A percentile compares a stretch with the other conserved stretches of the same genome.
Conservation (phyloP, 1,140 invertebrate genomes). For the Apocrypta bakeri region DNA sequence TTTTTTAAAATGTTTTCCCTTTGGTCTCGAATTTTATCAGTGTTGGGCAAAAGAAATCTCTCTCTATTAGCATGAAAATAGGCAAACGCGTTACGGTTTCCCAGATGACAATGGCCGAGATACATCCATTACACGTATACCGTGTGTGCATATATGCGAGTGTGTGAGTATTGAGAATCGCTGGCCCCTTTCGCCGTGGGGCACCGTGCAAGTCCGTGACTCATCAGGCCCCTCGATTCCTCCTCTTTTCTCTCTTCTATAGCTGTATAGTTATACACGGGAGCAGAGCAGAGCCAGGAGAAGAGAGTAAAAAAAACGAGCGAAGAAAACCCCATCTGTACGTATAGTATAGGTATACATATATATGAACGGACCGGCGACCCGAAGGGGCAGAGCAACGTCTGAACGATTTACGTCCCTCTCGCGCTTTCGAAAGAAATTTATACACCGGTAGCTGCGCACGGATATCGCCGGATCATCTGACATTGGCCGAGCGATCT, state of each 20-base stretch:
- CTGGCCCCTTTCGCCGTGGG: constrained; percentile 68
- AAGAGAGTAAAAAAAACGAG: constrained; percentile 44
- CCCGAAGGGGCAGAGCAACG: constrained; percentile 60
- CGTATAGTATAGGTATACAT: neutral
- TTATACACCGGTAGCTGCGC: constrained; percentile 60
- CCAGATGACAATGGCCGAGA: neutral
- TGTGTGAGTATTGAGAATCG: constrained; percentile 63
- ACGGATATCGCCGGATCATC: constrained; percentile 50
- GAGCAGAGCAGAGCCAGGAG: neutral
- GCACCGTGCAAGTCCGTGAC: constrained; percentile 69
- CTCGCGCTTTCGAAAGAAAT: constrained; percentile 67
- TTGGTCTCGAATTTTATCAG: constrained; percentile 1
- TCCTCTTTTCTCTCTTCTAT: constrained; percentile 58
- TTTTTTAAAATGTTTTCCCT: neutral
- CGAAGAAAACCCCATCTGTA: constrained; percentile 66
- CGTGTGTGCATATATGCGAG: neutral
- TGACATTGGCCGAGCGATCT: constrained; percentile 22
- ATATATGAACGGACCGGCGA: constrained; percentile 3
- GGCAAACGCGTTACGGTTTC: constrained; percentile 30
- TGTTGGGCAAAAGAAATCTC: constrained; percentile 1
- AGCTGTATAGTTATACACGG: neutral
- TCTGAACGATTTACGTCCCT: constrained; percentile 73
- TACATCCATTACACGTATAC: neutral
- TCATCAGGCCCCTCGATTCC: constrained; percentile 73
- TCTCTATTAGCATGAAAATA: constrained; percentile 39